Base-by-base conservation (phyloP, 1,140 invertebrate species). In the Pseudomyrmex cubaensis region DNA sequence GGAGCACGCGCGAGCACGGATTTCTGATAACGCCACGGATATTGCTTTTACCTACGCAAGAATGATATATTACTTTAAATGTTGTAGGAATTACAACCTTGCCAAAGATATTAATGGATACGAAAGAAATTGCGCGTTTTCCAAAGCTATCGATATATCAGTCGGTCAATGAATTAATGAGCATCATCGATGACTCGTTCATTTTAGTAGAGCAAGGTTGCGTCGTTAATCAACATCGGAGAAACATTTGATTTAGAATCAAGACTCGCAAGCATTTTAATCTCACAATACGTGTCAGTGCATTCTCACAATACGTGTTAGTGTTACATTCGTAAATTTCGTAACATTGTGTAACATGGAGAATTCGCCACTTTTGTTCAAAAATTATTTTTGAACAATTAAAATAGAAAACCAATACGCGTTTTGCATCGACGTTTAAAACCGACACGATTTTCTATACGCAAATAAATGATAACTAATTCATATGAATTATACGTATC, bases 161-260 rank as follows among this genome's bases (percentile, higher is more conserved):
- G 35, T 35, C 35, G 35, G 35, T 35, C 35, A 35, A 35, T 35
- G 35, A 35, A 35, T 35, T 35, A 69, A 57, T 69, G 52, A 48
- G 64, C 22, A 66, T 17, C 44, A 67, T 50, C 44, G 25, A 15
- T 52, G 22, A n/a, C 48, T 17, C 44, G 13, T 35, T 54, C 4
- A 48, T 50, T 74, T 87, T 59, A 64, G 15, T 86, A 52, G 13
- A 48, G 64, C 63, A 75, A 86, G 57, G 46, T 46, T 46, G 12
- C 1, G 15, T 25, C 10, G 64, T 87, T 76, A 83, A 76, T 86
- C 77, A 20, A 52, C 10, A 63, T 8, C 44, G 10, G 44, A 13
- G 44, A 50, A 57, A 61, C 5, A 54, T 62, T 8, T 74, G 35
- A 80, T 82, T 46, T 74, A 25, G 25, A 15, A 64, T n/a, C 13